Evolutionary conservation across 1,140 invertebrate species (phyloP), one percentile per base, ranked within the genome.

Genomic region (Rhyzopertha dominica): DNA sequence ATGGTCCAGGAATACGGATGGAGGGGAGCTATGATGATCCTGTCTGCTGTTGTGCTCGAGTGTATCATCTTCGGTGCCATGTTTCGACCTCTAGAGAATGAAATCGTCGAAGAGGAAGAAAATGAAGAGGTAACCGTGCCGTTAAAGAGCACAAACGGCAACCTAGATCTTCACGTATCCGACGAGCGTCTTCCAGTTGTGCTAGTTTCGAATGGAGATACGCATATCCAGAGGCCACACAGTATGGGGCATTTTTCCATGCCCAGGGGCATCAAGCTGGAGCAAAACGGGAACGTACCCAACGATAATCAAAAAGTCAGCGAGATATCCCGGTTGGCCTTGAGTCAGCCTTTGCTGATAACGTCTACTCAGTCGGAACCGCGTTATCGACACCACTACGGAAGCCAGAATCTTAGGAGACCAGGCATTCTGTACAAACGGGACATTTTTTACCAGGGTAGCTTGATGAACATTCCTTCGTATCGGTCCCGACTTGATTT

Each of bases 381-480:
- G 24, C 13, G 18, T 26, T 47, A 46, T 30, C 29, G 51, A 25
- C 12, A 38, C 8, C 46, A 51, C 20, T 62, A 47, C 28, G 48
- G 54, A 16, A 62, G 49, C 29, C 55, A 70, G 32, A 43, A 38
- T 10, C 58, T 49, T 17, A 32, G 47, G 18, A 49, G 49, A 35
- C 82, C 79, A 49, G 84, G 87, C 14, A 79, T 88, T n/a, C 80
- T 92, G 75, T 80, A 85, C 59, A 72, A 88, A 16, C 85, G 85
- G 30, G 91, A 96, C 65, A 81, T 92, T 1, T 82, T 95, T 53
- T 93, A 93, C 63, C 83, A 84, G 56, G 87, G 87, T 41, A 88
- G 83, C 57, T 69, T 91, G 40, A 74, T 79, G 19, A 74, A 74
- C 30, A 69, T 74, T 26, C 69, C 71, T 16, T 53, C 58, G 4